phyloP scores from a whole-genome alignment of 2,888 invertebrate genomes.

The Drosophila ezoana region DNA sequence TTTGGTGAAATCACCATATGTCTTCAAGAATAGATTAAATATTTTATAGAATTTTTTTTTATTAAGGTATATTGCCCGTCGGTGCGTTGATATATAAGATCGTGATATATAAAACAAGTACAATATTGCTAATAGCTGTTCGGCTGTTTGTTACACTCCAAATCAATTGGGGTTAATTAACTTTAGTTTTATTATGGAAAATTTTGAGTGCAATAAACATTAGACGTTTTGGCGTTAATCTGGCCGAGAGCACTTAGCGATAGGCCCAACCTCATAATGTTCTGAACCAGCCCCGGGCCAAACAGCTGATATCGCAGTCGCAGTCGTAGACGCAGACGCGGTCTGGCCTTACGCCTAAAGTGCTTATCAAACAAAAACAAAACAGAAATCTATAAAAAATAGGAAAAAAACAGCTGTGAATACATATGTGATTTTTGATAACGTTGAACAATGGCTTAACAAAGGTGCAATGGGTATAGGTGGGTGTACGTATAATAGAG shows the following conservation, averaged over 20 bases:
- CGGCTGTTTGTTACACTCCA: neutral
- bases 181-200: neutral
- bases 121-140: neutral
- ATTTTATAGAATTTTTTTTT: no score
- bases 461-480: conserved; percentile 1
- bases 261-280: neutral
- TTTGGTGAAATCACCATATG: no score
- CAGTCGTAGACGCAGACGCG: conserved; percentile 4
- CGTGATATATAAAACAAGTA: no score
- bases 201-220: neutral
- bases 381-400: neutral
- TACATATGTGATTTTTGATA: conserved; percentile 16
- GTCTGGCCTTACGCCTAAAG: neutral
- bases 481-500: neutral
- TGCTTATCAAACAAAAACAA: conserved; percentile 13
- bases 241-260: neutral
- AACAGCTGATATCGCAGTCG: conserved; percentile 34
- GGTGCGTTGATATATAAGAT: no score
- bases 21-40: no score
- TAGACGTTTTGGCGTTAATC: neutral
- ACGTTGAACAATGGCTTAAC: neutral
- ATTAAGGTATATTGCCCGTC: no score
- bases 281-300: conserved; percentile 7
- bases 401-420: conserved; percentile 29
- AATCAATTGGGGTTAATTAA: neutral